Base-by-base conservation (phyloP, 2,797 vertebrate genomes). In the Enteromius fasciolatus region DNA sequence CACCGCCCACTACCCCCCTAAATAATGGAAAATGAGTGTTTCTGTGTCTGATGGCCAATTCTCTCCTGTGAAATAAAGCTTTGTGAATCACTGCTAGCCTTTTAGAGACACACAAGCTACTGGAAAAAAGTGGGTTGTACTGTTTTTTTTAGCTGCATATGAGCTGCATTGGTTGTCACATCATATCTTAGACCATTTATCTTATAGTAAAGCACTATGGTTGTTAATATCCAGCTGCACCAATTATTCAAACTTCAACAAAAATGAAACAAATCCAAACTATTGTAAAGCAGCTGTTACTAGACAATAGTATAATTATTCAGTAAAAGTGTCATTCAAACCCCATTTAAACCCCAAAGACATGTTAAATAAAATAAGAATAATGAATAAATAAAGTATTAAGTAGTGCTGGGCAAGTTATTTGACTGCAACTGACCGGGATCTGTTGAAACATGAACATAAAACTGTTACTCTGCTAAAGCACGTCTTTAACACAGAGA, bases 41-140 rank as follows among this genome's bases (percentile, higher is more conserved):
- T 91, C 88, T 91, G 84, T 87, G 88, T 91, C 89, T 93, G 84
- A 89, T 89, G 88, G 87, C 87, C 84, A 90, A 89, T 91, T 92
- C 88, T 85, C 84, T 87, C n/a, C 46, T 85, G 88, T 85, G 88
- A 86, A 87, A 86, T 86, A 89, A 82, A 85, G 64, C 70, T 82
- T 52, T 80, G 78, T 59, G 46, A 59, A 80, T 70, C 46, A 67
- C 44, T 68, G 20, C 39, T 67, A 76, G 36, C 4, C 20, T 82
- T 52, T 84, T 69, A 10, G 11, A 69, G 67, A 20, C 9, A 54
- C 73, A 20, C 31, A 9, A 10, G 8, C 7, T 61, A 12, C 39
- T 41, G 12, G 6, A 61, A 61, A 57, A 61, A 50, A 72, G 17
- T 31, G 25, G 25, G 9, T 31, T 72, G 44, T 72, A 33, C 25